These are phyloP conservation scores for Semicossyphus pulcher DNA, from an alignment of 2,113 vertebrate species.

Conservation along the genomic window DNA sequence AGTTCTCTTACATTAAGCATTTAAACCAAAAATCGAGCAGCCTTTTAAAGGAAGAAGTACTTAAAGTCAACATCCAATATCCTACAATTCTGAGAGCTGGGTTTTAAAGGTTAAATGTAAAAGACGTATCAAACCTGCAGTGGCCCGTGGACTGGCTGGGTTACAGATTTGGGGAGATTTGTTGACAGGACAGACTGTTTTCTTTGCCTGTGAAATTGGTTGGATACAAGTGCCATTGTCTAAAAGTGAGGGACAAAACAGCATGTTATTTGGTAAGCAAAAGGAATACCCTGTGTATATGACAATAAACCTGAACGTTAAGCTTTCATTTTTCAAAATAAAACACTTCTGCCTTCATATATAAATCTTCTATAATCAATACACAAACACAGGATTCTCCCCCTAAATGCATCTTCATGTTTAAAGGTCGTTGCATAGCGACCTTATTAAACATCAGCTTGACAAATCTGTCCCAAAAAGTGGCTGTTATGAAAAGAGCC, in stretches of 20 bases:
- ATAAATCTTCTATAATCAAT: not conserved
- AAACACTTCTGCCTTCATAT: not conserved
- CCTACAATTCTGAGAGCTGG: not conserved
- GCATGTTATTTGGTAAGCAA: not conserved
- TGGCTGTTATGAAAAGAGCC: constrained; percentile 30
- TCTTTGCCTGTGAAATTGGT: constrained; percentile 54
- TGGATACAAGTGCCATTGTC: constrained; percentile 48
- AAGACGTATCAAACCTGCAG: constrained; percentile 66
- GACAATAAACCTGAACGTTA: not conserved
- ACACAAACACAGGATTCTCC: not conserved
- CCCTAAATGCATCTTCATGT: not conserved
- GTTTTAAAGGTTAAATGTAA: not conserved
- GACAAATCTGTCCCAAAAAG: constrained; percentile 2
- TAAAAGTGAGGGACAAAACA: constrained; percentile 17
- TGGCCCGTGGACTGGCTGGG: constrained; percentile 30
- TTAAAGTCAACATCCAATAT: not conserved
- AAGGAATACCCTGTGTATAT: too few relatives aligned
- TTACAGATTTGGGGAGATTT: constrained; percentile 41
- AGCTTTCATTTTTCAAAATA: not conserved
- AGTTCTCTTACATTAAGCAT: not conserved
- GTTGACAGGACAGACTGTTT: constrained; percentile 32
- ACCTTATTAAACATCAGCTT: too few relatives aligned
- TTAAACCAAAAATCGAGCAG: not conserved
- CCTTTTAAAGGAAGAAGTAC: not conserved
- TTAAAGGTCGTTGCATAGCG: not conserved